Base-by-base conservation (phyloP, 2,888 invertebrate species). In the Harpagoxenus sublaevis region DNA sequence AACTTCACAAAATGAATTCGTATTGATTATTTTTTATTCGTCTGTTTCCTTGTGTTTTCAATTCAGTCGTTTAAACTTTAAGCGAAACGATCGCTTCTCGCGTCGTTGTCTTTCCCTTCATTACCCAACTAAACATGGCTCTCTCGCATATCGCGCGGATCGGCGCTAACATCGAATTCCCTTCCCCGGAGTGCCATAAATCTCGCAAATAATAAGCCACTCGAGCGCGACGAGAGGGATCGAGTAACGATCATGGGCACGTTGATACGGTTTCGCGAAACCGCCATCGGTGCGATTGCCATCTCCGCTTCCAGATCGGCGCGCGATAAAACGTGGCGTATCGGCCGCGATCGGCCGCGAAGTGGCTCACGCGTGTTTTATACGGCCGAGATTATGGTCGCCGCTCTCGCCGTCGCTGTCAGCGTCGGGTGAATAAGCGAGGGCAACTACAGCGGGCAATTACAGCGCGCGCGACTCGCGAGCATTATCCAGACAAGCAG, bases 391-490 rank as follows among this genome's bases (percentile, higher is more conserved):
- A 78, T 78, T 78, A 83, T 45, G 55, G 65, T 63, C 42, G 42
- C 48, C 77, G 65, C 18, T 83, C 18, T 83, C 66, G 77, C 66
- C 65, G 10, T 75, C 42, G 75, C 77, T 83, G 83, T 45, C 74
- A 66, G 48, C 75, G 18, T 77, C 66, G 57, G 48, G 45, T 63
- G 42, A 75, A 65, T 63, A 65, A 82, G 53, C 77, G 51, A 28
- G 48, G 66, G 75, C 57, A 55, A 65, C 75, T 74, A 68, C 70
- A 70, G 83, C 86, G 86, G 87, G 86, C 87, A 90, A 90, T 92
- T 90, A 92, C 92, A 89, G 84, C 53, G 31, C 23, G 35, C 31
- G 42, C 66, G 35, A 68, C 28, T 66, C 35, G 77, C 55, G 55
- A 45, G 65, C 48, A 66, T 48, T 66, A 65, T 35, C 77, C 23